These are phyloP conservation scores for Drosophila triauraria DNA, from an alignment of 1,140 invertebrate species.

Conservation along the genomic window DNA sequence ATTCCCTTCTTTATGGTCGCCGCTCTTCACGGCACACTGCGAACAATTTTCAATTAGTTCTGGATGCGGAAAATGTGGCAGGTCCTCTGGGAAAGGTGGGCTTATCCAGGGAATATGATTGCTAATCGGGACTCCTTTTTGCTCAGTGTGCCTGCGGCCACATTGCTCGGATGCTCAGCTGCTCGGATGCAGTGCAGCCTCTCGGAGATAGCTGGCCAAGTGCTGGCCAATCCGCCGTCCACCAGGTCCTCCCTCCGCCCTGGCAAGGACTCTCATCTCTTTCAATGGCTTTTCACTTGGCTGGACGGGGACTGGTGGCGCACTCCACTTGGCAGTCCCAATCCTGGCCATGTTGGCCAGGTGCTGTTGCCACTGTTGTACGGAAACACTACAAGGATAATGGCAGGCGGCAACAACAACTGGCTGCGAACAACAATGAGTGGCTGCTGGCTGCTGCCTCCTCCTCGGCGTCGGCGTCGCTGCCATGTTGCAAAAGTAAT, in stretches of 20 bases:
- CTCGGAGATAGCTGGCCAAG: conserved; percentile 37
- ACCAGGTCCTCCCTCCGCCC: conserved; percentile 5
- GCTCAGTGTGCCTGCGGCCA: conserved; percentile 2
- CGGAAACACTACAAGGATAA: conserved; percentile 59
- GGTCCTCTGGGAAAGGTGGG: neutral
- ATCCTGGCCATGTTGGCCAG: conserved; percentile 22
- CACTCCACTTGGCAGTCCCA: neutral
- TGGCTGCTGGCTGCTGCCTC: conserved; percentile 21
- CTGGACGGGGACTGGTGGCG: conserved; percentile 9
- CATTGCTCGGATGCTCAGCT: conserved; percentile 24
- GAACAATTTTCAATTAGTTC: neutral
- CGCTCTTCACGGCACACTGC: conserved; percentile 3
- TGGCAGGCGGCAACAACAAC: conserved; percentile 48
- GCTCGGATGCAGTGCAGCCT: conserved; percentile 45
- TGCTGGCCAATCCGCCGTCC: conserved; percentile 25
- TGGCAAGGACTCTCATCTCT: conserved; percentile 19
- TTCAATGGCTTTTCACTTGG: conserved; percentile 69
- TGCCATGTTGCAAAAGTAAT: conserved; percentile 75
- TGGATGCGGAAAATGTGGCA: too few species aligned
- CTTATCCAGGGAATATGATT: too few species aligned
- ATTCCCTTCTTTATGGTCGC: conserved; percentile 21
- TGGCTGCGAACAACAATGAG: conserved; percentile 53
- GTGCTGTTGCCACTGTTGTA: conserved; percentile 59
- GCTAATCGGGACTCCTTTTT: neutral
- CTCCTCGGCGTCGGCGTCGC: conserved; percentile 14